Percentiles rank a stretch among this genome's conserved stretches.
Conservation (phyloP, 2,888 invertebrate genomes). For the Macrosiphum euphorbiae region DNA sequence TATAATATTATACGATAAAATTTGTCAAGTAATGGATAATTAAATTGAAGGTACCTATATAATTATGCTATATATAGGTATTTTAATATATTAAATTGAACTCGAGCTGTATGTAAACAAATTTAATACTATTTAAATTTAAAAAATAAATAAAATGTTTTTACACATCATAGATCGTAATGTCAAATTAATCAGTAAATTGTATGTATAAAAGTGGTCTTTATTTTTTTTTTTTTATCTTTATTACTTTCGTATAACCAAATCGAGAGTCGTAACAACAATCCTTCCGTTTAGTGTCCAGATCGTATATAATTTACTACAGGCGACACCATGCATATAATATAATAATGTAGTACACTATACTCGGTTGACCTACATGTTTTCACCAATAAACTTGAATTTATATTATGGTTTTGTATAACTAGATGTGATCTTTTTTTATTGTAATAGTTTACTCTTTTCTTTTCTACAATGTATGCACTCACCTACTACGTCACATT, state of each 20-base stretch:
- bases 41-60: background rate
- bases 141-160: background rate
- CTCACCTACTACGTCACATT: background rate
- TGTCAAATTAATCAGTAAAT: background rate
- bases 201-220: background rate
- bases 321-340: constrained; percentile 21
- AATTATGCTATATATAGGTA: background rate
- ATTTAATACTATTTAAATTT: background rate
- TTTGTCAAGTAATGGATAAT: background rate
- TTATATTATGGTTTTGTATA: constrained; percentile 9
- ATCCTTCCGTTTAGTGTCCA: constrained; percentile 4
- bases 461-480: background rate
- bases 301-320: constrained; percentile 37
- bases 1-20: background rate
- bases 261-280: constrained; percentile 1
- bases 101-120: background rate
- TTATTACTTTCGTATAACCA: constrained; percentile 1
- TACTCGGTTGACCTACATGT: constrained; percentile 36
- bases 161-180: background rate
- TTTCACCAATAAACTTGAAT: constrained; percentile 43
- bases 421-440: constrained; percentile 8
- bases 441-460: constrained; percentile 28
- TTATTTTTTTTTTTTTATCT: background rate
- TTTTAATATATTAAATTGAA: background rate
- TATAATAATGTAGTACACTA: background rate